phyloP scores from a whole-genome alignment of 2,888 invertebrate genomes.

The Leptopterna dolabrata region DNA sequence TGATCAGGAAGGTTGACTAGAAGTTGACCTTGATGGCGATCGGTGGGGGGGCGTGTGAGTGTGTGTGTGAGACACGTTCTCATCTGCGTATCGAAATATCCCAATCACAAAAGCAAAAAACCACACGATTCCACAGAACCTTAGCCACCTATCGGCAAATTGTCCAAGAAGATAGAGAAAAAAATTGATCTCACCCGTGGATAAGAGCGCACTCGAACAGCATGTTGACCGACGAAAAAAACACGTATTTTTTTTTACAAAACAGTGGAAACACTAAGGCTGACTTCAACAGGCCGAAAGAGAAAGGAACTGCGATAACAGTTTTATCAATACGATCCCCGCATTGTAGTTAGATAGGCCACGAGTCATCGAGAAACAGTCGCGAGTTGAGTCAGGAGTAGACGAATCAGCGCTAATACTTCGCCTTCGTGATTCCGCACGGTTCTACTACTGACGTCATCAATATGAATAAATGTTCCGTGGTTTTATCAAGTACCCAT shows the following conservation, averaged over 20 bases:
- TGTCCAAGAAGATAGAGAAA: too few relatives aligned
- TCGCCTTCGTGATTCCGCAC: not conserved
- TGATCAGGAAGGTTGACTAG: constrained; percentile 15
- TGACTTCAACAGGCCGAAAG: not conserved
- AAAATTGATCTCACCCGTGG: not conserved
- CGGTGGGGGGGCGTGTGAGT: not conserved
- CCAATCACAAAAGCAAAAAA: not conserved
- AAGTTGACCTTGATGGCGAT: not conserved
- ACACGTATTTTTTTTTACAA: too few relatives aligned
- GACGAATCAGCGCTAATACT: not conserved
- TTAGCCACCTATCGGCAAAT: too few relatives aligned
- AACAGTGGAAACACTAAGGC: not conserved
- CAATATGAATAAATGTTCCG: not conserved
- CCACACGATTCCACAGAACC: not conserved
- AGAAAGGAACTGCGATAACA: constrained; percentile 2
- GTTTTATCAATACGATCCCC: constrained; percentile 12
- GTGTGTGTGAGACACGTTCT: not conserved
- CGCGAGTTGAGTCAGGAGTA: not conserved
- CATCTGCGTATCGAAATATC: not conserved
- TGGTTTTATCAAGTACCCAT: not conserved
- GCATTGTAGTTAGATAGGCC: not conserved
- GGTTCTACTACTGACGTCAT: not conserved
- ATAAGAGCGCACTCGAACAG: not conserved
- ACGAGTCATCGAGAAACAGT: not conserved
- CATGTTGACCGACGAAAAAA: not conserved